Conservation (phyloP, 2,797 vertebrate species). For the Alca torda region DNA sequence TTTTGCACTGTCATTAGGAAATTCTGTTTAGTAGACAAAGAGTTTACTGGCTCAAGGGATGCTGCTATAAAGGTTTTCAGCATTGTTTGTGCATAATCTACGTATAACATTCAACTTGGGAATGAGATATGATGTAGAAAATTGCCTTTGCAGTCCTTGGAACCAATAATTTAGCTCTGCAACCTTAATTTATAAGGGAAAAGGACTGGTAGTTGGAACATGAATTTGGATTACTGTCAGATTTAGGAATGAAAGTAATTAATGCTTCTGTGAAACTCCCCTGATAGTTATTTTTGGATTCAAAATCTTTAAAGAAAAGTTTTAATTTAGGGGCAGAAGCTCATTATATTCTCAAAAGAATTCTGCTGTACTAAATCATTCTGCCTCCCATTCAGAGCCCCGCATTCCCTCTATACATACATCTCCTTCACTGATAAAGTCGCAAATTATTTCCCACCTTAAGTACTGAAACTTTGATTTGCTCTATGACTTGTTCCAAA, state of each 20-base stretch:
- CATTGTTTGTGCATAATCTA: constrained; percentile 66
- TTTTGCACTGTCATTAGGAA: not conserved
- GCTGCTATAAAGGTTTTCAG: constrained; percentile 32
- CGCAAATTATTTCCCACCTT: constrained; percentile 21
- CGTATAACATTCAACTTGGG: constrained; percentile 53
- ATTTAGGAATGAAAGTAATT: constrained; percentile 71
- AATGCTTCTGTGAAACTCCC: constrained; percentile 67
- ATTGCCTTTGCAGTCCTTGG: constrained; percentile 61
- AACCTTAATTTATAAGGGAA: constrained; percentile 67
- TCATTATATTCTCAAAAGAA: constrained; percentile 68
- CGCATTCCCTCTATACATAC: not conserved
- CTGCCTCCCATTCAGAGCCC: constrained; percentile 35
- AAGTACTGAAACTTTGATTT: not conserved
- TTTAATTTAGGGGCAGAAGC: constrained; percentile 68
- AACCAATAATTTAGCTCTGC: constrained; percentile 62
- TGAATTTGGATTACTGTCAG: constrained; percentile 68
- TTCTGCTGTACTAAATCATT: constrained; percentile 49
- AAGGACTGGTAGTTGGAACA: constrained; percentile 56
- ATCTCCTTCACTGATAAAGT: not conserved
- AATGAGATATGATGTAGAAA: constrained; percentile 68
- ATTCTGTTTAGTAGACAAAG: constrained; percentile 41
- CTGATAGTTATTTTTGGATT: constrained; percentile 69
- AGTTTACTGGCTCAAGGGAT: constrained; percentile 44
- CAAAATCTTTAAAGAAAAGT: constrained; percentile 69
- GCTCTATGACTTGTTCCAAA: not conserved